Conservation (phyloP, 2,797 vertebrate species). For the Lycodopsis pacificus region DNA sequence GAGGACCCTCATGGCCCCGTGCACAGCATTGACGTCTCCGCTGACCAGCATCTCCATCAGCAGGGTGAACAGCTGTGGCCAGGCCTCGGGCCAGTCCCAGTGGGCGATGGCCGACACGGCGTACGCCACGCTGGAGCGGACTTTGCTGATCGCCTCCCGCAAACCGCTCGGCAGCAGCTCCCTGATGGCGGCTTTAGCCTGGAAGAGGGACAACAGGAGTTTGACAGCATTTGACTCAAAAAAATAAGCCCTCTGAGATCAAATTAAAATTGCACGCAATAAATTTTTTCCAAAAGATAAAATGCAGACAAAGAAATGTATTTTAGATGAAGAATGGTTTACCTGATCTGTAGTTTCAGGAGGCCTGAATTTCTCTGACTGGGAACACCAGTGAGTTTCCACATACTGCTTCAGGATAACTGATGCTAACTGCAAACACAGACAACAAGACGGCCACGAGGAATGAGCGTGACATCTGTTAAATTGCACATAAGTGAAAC, state of each 20-base stretch:
- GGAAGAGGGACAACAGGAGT: background rate
- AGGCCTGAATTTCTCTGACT: slow-evolving; percentile 96
- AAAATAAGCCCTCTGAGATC: background rate
- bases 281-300: too few species aligned
- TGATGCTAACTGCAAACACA: slow-evolving; percentile 89
- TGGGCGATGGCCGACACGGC: slow-evolving; percentile 97
- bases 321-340: background rate
- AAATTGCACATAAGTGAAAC: background rate
- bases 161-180: slow-evolving; percentile 92
- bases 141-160: slow-evolving; percentile 97
- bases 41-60: slow-evolving; percentile 99
- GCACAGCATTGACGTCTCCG: slow-evolving; percentile 94
- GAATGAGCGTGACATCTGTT: background rate
- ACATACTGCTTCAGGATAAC: slow-evolving; percentile 99
- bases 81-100: slow-evolving; percentile 99
- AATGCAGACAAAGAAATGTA: background rate
- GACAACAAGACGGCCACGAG: slow-evolving; percentile 8
- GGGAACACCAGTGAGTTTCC: slow-evolving; percentile 98
- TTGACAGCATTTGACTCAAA: background rate
- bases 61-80: slow-evolving; percentile 96
- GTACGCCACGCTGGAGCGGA: slow-evolving; percentile 97
- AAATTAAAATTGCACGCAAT: too few species aligned
- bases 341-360: slow-evolving; percentile 98
- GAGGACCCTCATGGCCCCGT: slow-evolving; percentile 98
- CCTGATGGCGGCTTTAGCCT: slow-evolving; percentile 97